Evolutionary conservation across 2,797 vertebrate genomes (phyloP).

Genomic region (Chlorospingus flavigularis): DNA sequence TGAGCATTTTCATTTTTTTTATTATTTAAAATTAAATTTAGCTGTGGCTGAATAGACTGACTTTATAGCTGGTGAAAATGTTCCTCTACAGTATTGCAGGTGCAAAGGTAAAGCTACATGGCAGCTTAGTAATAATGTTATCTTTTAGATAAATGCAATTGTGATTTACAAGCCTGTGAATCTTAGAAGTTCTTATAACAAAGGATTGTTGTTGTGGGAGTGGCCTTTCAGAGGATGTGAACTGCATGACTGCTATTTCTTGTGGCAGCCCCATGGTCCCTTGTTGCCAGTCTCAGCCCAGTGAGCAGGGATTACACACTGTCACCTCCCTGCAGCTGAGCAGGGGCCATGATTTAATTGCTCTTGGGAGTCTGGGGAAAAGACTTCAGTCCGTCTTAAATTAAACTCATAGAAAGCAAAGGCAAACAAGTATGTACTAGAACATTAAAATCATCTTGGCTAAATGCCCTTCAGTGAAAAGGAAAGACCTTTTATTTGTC

Average conservation of each 20-base stretch:
- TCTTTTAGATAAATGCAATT: not conserved
- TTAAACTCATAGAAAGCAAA: not conserved
- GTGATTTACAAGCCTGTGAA: not conserved
- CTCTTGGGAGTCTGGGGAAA: not conserved
- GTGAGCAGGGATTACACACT: not conserved
- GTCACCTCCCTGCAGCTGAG: not conserved
- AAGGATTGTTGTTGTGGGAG: not conserved
- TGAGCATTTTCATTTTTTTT: not conserved
- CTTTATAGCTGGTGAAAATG: not conserved
- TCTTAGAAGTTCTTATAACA: not conserved
- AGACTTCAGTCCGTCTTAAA: not conserved
- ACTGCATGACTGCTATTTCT: not conserved
- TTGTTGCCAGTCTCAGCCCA: not conserved
- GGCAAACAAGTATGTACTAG: not conserved
- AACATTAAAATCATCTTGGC: not conserved
- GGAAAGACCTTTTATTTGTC: not conserved
- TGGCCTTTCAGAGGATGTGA: not conserved
- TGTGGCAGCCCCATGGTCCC: not conserved
- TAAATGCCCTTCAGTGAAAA: not conserved
- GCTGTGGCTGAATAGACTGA: not conserved
- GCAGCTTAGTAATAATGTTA: not conserved
- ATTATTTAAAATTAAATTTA: not conserved
- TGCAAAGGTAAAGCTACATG: not conserved
- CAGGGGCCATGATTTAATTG: not conserved
- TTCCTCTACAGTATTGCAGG: not conserved